phyloP scores from a whole-genome alignment of 1,140 invertebrate genomes.

The Hycleus cichorii region DNA sequence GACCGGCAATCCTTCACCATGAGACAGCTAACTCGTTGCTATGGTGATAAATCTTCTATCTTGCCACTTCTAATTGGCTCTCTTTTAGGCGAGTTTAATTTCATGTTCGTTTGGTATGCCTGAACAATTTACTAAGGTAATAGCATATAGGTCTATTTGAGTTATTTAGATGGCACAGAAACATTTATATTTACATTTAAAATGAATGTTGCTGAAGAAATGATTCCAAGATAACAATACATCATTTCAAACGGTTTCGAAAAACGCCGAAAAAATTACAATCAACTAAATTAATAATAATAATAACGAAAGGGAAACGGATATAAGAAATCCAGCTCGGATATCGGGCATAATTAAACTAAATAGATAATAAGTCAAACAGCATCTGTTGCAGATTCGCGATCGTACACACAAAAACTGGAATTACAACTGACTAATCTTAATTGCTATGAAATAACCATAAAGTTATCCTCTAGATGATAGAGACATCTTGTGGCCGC shows the following conservation, averaged over 20 bases:
- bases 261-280: too few relatives aligned
- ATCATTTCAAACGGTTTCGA: too few relatives aligned
- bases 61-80: constrained; percentile 39
- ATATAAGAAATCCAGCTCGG: too few relatives aligned
- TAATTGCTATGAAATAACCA: constrained; percentile 38
- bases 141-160: constrained; percentile 11
- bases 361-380: constrained; percentile 32
- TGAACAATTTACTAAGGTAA: constrained; percentile 30
- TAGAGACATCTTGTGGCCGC: constrained; percentile 40
- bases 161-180: background rate
- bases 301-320: too few relatives aligned
- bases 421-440: constrained; percentile 39
- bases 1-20: constrained; percentile 38
- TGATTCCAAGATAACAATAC: too few relatives aligned
- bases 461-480: constrained; percentile 38
- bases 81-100: constrained; percentile 37
- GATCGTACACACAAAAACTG: constrained; percentile 31
- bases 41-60: constrained; percentile 40
- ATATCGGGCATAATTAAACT: too few relatives aligned
- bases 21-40: constrained; percentile 38
- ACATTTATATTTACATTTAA: too few relatives aligned
- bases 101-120: constrained; percentile 33
- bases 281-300: too few relatives aligned
- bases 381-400: constrained; percentile 32
- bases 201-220: too few relatives aligned